phyloP scores from a whole-genome alignment of 2,888 invertebrate species.

The Asteroscopus sphinx region DNA sequence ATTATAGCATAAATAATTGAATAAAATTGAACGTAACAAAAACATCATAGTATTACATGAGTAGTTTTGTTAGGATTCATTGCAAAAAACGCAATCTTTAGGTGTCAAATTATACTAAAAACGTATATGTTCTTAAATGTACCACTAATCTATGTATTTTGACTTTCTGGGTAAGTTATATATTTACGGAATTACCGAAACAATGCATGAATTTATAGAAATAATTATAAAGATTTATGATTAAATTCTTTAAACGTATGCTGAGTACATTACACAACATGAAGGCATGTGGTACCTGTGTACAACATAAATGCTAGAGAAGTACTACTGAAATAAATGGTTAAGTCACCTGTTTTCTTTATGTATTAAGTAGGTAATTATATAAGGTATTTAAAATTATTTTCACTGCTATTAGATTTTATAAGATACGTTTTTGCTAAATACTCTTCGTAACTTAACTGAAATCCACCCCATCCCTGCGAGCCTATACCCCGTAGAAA shows the following conservation, averaged over 20 bases:
- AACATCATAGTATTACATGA: no score
- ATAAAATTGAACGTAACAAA: no score
- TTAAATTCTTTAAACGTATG: slow-evolving; percentile 12
- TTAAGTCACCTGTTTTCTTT: no score
- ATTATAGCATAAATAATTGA: no score
- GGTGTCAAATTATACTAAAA: background rate
- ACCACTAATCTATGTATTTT: slow-evolving; percentile 5
- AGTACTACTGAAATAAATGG: background rate
- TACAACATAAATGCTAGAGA: slow-evolving; percentile 15
- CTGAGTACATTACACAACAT: slow-evolving; percentile 27
- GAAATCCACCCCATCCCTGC: no score
- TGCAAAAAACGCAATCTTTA: background rate
- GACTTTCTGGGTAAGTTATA: slow-evolving; percentile 26
- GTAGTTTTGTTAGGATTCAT: background rate
- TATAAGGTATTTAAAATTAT: no score
- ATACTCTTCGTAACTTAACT: background rate
- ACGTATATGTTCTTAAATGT: background rate
- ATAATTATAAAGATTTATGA: slow-evolving; percentile 19
- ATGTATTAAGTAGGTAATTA: no score
- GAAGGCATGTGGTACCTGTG: slow-evolving; percentile 10
- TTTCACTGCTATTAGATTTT: no score
- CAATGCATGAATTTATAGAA: slow-evolving; percentile 11
- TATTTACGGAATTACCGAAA: slow-evolving; percentile 19
- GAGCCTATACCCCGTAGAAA: no score
- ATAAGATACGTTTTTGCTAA: no score